Evolutionary conservation across 53 echinoderm and acorn worm species (phyloP).

Genomic region (Paracentrotus lividus): DNA sequence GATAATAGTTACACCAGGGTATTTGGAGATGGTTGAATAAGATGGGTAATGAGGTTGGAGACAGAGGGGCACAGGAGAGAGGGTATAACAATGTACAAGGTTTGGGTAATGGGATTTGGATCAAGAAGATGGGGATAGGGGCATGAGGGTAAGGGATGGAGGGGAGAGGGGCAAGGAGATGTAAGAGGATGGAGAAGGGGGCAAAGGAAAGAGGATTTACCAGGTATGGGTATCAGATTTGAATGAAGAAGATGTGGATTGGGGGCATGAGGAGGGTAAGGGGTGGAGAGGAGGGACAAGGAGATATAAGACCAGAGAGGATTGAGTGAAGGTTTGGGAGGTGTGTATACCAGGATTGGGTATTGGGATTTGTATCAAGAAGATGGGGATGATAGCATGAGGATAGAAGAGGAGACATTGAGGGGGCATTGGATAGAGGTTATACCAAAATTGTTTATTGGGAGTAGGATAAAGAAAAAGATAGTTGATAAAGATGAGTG

Average conservation of each 20-base stretch:
- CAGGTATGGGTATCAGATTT: background rate
- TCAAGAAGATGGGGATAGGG: background rate
- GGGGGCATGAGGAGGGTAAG: background rate
- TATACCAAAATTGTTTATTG: background rate
- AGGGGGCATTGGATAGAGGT: background rate
- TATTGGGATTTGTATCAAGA: background rate
- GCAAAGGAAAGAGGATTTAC: background rate
- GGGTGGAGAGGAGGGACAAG: background rate
- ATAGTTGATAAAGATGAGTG: background rate
- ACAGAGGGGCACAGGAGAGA: background rate
- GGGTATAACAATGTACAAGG: background rate
- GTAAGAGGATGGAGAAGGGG: background rate
- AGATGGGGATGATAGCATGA: background rate
- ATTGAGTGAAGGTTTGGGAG: background rate
- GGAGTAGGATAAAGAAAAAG: background rate
- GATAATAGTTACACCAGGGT: too few species aligned
- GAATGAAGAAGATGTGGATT: background rate
- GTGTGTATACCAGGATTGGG: background rate
- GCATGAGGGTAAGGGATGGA: background rate
- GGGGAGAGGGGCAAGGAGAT: background rate
- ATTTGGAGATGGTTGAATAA: background rate
- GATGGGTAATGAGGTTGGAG: background rate
- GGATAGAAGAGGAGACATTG: background rate
- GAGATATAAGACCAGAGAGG: background rate
- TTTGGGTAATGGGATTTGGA: background rate